Base-by-base conservation (phyloP, 2,113 vertebrate species). In the Kryptolebias marmoratus region DNA sequence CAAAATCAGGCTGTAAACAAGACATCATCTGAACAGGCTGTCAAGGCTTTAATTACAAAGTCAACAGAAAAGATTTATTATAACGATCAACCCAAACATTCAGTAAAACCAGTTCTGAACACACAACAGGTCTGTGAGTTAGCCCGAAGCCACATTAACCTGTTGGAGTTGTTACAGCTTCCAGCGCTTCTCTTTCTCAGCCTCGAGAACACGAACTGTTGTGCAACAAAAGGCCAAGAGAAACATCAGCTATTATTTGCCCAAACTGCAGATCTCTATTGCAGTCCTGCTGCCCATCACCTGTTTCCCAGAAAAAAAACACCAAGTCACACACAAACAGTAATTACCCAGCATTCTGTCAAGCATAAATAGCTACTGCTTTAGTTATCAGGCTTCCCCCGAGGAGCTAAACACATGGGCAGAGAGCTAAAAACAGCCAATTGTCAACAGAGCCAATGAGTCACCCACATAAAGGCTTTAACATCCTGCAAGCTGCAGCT, bases 361-460 rank as follows among this genome's bases (percentile, higher is more conserved):
- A 67, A 28, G 30, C 36, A 55, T 36, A 18, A 53, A 67, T 55
- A 67, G 50, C 22, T 36, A 11, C 18, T 47, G 27, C 18, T 30
- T 47, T 45, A 15, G 22, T 22, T 30, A 48, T n/a, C 59, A 28
- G 22, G 13, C 52, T 42, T 39, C n/a, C 64, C 64, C 22, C 36
- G 13, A 66, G 56, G 30, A 69, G n/a, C 45, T 36, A 36, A 31
- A 48, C 53, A 68, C 44, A 36, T 12, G 30, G 16, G 14, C 28
- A 68, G 36, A 4, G n/a, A n/a, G 39, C 53, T 56, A 68, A 68
- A 56, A 68, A 30, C 65, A 54, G 65, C 65, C 39, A 11, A 18
- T 9, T 42, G 53, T 61, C 39, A 61, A 61, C 58, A 44, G n/a
- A 45, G 7, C 22, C 58, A 28, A 44, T 61, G 58, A 61, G 39